phyloP scores from a whole-genome alignment of 2,113 vertebrate genomes.

The Geococcyx californianus region DNA sequence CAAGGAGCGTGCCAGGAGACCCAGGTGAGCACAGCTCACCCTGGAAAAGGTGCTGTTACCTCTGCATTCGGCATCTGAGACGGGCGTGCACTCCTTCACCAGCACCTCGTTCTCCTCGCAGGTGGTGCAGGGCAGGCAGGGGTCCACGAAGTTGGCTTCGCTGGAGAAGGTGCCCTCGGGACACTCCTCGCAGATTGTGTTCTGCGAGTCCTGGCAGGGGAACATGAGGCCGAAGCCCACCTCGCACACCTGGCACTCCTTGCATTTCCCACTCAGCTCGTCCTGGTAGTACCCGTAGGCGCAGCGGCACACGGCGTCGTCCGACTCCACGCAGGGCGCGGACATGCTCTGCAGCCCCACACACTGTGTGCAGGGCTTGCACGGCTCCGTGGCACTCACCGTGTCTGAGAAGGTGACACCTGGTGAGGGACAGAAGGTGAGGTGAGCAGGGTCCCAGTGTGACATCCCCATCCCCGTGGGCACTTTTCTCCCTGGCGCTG shows the following conservation, averaged over 20 bases:
- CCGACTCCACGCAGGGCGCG: slow-evolving; percentile 94
- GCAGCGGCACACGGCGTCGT: slow-evolving; percentile 88
- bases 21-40: fast-evolving
- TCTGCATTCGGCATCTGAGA: slow-evolving; percentile 81
- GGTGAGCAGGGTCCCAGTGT: background rate
- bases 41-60: slow-evolving; percentile 56
- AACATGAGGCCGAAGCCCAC: slow-evolving; percentile 82
- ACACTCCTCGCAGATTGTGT: slow-evolving; percentile 92
- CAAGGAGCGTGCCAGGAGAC: fast-evolving
- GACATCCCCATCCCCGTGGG: background rate
- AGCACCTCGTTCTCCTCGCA: slow-evolving; percentile 87
- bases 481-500: fast-evolving
- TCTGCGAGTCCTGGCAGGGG: slow-evolving; percentile 80
- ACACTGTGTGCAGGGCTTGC: slow-evolving; percentile 86
- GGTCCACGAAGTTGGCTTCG: slow-evolving; percentile 90
- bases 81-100: slow-evolving; percentile 79
- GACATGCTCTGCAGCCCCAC: slow-evolving; percentile 89
- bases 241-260: slow-evolving; percentile 83
- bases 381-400: slow-evolving; percentile 86
- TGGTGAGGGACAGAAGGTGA: background rate
- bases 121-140: slow-evolving; percentile 93
- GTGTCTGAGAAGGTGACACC: slow-evolving; percentile 91
- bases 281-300: slow-evolving; percentile 86
- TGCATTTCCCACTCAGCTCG: slow-evolving; percentile 62
- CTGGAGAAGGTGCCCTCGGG: slow-evolving; percentile 88